phyloP scores from a whole-genome alignment of 2,797 vertebrate species.

The Thripadectes ignobilis region DNA sequence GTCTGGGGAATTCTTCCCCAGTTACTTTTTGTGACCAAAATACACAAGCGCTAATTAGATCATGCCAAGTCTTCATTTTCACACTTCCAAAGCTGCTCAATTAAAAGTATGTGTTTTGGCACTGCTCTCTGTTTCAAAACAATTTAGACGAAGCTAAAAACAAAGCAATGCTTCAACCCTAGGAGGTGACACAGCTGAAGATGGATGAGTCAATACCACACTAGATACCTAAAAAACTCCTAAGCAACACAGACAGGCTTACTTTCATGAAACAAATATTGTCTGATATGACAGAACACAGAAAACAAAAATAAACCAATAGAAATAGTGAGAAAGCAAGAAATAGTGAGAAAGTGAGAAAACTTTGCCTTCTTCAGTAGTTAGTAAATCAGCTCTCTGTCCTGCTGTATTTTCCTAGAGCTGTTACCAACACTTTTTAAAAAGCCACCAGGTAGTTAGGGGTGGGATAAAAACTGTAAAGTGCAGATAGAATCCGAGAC shows the following conservation, averaged over 20 bases:
- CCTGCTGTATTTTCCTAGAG: background rate
- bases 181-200: slow-evolving; percentile 19
- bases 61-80: slow-evolving; percentile 41
- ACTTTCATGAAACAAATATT: background rate
- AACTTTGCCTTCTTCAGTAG: background rate
- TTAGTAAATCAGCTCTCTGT: background rate
- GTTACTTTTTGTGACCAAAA: slow-evolving; percentile 43
- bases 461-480: background rate
- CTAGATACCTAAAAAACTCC: background rate
- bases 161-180: slow-evolving; percentile 16
- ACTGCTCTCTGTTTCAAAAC: slow-evolving; percentile 35
- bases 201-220: background rate
- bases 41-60: slow-evolving; percentile 55
- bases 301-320: slow-evolving; percentile 9
- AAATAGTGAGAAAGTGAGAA: background rate
- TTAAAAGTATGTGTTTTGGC: slow-evolving; percentile 56
- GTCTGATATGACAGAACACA: background rate
- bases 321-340: background rate
- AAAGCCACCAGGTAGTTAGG: background rate
- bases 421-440: background rate
- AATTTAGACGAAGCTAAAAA: slow-evolving; percentile 42
- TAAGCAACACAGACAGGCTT: background rate
- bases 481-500: background rate
- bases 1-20: background rate
- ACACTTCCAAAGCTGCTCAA: slow-evolving; percentile 50